Evolutionary conservation across 1,140 invertebrate species (phyloP), one percentile per base, ranked within the genome.

Genomic region (Zaprionus ghesquierei): DNA sequence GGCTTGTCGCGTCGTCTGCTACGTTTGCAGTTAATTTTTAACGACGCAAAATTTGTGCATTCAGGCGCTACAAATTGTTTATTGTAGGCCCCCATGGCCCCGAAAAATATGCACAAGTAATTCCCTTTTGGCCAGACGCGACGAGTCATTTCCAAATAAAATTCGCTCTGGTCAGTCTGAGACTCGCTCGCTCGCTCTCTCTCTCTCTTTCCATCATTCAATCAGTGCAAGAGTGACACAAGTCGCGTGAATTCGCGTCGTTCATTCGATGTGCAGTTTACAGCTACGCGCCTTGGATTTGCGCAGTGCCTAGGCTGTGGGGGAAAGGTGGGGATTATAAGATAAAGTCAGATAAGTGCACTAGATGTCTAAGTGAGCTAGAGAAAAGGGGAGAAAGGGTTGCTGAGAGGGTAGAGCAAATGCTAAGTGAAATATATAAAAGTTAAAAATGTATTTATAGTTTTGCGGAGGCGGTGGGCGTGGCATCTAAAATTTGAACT

Each of bases 11-110:
- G 35, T 41, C 35, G 35, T 41, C 72, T 25, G 66, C 59, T 69
- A 51, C 76, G 82, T 66, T 58, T 77, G 82, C 82, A 81, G 60
- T 86, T 86, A 86, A 86, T 87, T 86, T 86, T 86, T 86, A 86
- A 86, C 82, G 82, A 86, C 75, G 64, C 82, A 66, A 87, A 79
- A 87, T 86, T 86, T 86, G 82, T 86, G 82, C 82, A 87, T 87
- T 87, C 84, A 87, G 82, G 82, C 82, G 84, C 82, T 87, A 71
- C 82, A 89, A 87, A 87, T 87, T 89, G 82, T 87, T 87, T 87
- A 89, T 87, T 87, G 82, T 89, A 62, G 82, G 66, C 66, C 64
- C 60, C 76, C 35, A 71, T 84, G 56, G 66, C 64, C 51, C 60
- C 12, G 49, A 77, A 51, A 60, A 59, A 41, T 63, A 29, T 69